Evolutionary conservation across 2,888 invertebrate genomes (phyloP), one percentile per base, ranked within the genome.

Genomic region (Eubasilissa splendida): DNA sequence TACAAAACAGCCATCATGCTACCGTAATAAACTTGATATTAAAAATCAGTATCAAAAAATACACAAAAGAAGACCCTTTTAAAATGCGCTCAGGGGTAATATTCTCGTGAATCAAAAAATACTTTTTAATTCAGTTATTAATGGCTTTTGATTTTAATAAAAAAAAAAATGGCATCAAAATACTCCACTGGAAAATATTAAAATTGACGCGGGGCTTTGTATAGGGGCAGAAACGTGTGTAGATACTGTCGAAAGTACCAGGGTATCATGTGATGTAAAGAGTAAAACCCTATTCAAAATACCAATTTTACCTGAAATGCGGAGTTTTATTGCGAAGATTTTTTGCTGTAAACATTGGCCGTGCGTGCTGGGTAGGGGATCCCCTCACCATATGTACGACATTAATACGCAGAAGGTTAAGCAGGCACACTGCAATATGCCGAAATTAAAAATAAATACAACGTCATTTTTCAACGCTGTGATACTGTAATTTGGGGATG

Each of bases 261-360:
- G 14, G 22, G 60, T 60, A 60, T 60, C 14, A 60, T 42, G 42
- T 58, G 11, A 65, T 65, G 65, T 65, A 65, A 31, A 31, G 56
- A 42, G 8, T 3, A n/a, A 73, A 73, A 56, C 58, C 58, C 31
- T 54, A 14, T 73, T 56, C 71, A 58, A 33, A 73, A 73, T 73
- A 56, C 71, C 54, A 73, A 73, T 73, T 52, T 73, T n/a, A 73
- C 71, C 71, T 73, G 71, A 58, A 73, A 73, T 33, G 56, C 53
- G 53, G 54, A 10, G 68, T 71, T 71, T 71, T 56, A 71, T 71
- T 71, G 31, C 58, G 58, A 73, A 73, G 33, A 56, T 56, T 73
- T 73, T 58, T 73, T 56, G 56, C 56, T 33, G 22, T 31, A 33
- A 73, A 56, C 56, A 58, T 73, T 42, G 12, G 12, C 33, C 31